Evolutionary conservation across 1,140 invertebrate species (phyloP), one percentile per base, ranked within the genome.

Genomic region (Drosophila elegans): DNA sequence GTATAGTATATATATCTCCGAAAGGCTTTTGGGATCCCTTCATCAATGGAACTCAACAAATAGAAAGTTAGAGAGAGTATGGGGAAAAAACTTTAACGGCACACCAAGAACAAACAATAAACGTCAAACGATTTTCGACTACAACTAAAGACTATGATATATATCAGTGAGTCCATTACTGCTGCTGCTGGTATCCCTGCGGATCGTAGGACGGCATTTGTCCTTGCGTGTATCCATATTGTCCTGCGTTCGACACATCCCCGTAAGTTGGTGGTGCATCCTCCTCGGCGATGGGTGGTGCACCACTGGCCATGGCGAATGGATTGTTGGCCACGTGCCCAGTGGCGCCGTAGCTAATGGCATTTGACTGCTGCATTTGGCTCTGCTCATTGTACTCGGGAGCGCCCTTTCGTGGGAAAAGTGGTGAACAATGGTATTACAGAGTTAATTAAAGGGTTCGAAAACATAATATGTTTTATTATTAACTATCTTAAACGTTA

Each of bases 271-370:
- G 95, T 82, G 95, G 94, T 5, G 95, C 93, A 9, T 93, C 92
- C 89, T 95, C 94, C 61, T 93, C 93, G 12, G 83, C 88, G 49
- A 94, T 93, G 27, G 93, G 93, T 38, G 93, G 93, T 38, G 69
- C 73, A 39, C 53, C 39, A 39, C 59, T 80, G 60, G 69, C 78
- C 62, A 81, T 54, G 12, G 94, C 93, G 90, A 95, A 95, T 2
- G 95, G 95, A 90, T 95, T 95, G 69, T 94, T 94, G 52, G 94
- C 93, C 49, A 94, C 94, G 72, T 94, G 93, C 44, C 93, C 93
- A 3, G 93, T 93, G 55, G 94, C 92, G 38, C 94, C 94, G 59
- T 94, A 92, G 71, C 85, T 92, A 85, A 91, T 90, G 56, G 91
- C 66, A 93, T 39, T 93, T 93, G 69, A 92, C 91, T 59, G 93